Conservation (phyloP, 2,797 vertebrate species). For the Sarcophilus harrisii region DNA sequence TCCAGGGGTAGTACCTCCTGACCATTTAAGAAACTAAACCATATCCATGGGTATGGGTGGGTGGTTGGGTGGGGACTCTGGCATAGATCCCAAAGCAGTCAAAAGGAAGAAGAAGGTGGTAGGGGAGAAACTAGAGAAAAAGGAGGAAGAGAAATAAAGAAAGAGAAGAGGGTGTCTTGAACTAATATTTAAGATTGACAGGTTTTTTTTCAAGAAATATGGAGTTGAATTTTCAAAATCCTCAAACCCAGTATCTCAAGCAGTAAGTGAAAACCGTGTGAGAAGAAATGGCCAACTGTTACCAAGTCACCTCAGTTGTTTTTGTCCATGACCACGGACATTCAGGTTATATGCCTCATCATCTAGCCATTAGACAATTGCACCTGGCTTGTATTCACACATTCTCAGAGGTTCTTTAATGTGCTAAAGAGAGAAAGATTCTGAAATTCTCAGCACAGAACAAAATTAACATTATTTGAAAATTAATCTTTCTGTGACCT, state of each 20-base stretch:
- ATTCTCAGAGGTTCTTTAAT: not conserved
- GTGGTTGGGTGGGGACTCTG: not conserved
- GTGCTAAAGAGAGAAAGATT: not conserved
- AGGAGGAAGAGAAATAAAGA: not conserved
- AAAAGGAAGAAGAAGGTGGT: not conserved
- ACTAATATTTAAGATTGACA: not conserved
- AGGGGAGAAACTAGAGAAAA: not conserved
- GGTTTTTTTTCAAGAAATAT: not conserved
- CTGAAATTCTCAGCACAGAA: conserved; percentile 28
- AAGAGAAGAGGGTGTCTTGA: not conserved
- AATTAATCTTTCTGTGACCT: not conserved
- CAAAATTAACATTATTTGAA: not conserved
- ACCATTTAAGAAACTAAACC: not conserved
- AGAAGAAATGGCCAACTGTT: not conserved
- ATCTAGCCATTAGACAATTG: not conserved
- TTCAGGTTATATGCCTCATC: not conserved
- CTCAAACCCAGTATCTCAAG: not conserved
- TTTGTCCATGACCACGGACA: not conserved
- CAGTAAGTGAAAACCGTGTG: not conserved
- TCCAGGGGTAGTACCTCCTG: not conserved
- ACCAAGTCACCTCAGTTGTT: not conserved
- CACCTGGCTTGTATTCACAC: not conserved
- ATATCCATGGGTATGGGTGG: not conserved
- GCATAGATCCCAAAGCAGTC: not conserved
- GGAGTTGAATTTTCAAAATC: not conserved